A percentile compares a stretch with the other conserved stretches of the same genome.
These are phyloP conservation scores for Cacatua alba DNA, from an alignment of 2,113 vertebrate species.

Conservation along the genomic window DNA sequence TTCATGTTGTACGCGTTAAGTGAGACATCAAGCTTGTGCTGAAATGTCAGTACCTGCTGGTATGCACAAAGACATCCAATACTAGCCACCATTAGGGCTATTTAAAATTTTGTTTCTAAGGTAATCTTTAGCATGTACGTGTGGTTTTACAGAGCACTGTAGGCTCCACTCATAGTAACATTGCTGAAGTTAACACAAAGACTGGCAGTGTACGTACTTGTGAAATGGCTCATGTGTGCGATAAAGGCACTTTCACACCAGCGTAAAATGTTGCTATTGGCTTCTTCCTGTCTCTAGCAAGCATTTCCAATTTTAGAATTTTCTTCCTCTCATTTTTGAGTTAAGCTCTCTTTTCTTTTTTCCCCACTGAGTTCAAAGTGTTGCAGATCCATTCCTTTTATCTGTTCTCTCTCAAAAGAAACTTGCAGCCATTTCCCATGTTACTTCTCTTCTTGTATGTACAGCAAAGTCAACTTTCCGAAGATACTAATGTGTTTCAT, in stretches of 20 bases:
- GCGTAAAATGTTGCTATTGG: background rate
- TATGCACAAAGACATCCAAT: background rate
- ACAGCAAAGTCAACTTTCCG: background rate
- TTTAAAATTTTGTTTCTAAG: background rate
- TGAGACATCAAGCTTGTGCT: background rate
- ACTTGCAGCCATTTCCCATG: background rate
- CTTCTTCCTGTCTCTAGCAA: background rate
- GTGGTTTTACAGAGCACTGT: background rate
- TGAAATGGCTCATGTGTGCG: background rate
- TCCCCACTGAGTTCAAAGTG: background rate
- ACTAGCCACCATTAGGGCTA: background rate
- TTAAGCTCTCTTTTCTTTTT: background rate
- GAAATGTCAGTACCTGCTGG: background rate
- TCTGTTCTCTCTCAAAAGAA: background rate
- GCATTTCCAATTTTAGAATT: conserved; percentile 18
- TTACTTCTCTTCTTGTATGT: background rate
- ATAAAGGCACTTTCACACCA: conserved; percentile 12
- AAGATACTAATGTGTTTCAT: background rate
- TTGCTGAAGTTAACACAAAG: background rate
- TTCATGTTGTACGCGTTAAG: background rate
- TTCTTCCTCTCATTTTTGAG: background rate
- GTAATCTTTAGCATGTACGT: background rate
- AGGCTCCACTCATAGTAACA: background rate
- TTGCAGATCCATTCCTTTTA: background rate
- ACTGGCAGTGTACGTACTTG: background rate